Percentiles rank a stretch among this genome's conserved stretches.
Conservation (phyloP, 1,140 invertebrate species). For the Drosophila gunungcola region DNA sequence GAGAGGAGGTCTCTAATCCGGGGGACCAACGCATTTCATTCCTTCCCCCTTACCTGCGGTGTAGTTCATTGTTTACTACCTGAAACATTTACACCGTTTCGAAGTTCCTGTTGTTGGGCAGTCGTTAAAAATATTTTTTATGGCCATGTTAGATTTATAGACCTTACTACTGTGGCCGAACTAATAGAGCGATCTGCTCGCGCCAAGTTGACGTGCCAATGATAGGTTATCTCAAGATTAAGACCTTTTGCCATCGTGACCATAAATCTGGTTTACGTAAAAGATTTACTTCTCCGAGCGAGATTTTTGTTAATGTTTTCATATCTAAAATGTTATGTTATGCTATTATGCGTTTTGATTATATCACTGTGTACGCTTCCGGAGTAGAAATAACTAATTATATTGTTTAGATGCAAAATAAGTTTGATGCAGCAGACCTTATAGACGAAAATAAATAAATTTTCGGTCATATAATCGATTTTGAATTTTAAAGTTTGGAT, state of each 20-base stretch:
- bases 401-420: too few species aligned
- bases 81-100: slow-evolving; percentile 28
- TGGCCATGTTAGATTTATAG: slow-evolving; percentile 24
- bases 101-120: slow-evolving; percentile 7
- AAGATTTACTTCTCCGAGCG: neutral
- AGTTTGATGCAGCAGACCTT: too few species aligned
- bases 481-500: too few species aligned
- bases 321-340: too few species aligned
- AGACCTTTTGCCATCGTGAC: slow-evolving; percentile 22
- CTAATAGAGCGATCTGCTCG: slow-evolving; percentile 8
- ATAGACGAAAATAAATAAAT: too few species aligned
- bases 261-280: slow-evolving; percentile 47
- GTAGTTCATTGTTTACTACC: slow-evolving; percentile 14
- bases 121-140: slow-evolving; percentile 23
- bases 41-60: slow-evolving; percentile 12
- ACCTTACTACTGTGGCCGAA: slow-evolving; percentile 17
- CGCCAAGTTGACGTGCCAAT: slow-evolving; percentile 24
- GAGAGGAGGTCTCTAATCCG: neutral
- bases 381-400: too few species aligned
- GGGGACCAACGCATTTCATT: slow-evolving; percentile 18
- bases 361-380: too few species aligned
- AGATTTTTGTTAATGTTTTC: neutral
- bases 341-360: too few species aligned
- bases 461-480: too few species aligned
- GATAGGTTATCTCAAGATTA: slow-evolving; percentile 39